Percentiles rank a stretch among this genome's conserved stretches.
These are phyloP conservation scores for Arenaria interpres DNA, from an alignment of 2,113 vertebrate species.

Conservation along the genomic window DNA sequence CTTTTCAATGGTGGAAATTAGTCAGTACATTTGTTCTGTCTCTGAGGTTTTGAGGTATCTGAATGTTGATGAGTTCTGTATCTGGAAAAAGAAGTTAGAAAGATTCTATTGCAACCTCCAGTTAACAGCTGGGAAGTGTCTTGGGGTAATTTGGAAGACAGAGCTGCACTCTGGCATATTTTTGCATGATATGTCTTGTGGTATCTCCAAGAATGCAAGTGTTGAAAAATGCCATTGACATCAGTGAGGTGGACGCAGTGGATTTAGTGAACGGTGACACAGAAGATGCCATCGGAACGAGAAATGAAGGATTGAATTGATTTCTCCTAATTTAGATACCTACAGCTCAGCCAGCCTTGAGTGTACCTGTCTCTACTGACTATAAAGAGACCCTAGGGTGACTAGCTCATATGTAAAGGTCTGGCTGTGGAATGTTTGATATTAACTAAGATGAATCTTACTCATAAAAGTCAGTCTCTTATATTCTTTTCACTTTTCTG, in stretches of 20 bases:
- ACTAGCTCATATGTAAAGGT: not conserved
- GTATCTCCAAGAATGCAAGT: not conserved
- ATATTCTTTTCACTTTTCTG: not conserved
- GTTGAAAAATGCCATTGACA: not conserved
- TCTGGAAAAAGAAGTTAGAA: not conserved
- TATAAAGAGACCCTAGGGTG: not conserved
- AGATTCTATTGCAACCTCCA: not conserved
- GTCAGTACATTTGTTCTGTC: not conserved
- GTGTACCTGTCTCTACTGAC: not conserved
- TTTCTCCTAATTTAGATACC: constrained; percentile 18
- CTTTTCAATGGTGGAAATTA: not conserved
- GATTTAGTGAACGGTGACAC: not conserved
- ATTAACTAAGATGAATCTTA: not conserved
- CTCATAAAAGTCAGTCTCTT: not conserved
- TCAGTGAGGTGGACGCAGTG: not conserved
- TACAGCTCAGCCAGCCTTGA: not conserved
- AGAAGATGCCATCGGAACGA: not conserved
- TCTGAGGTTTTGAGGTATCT: not conserved
- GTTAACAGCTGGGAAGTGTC: not conserved
- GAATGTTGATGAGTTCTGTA: not conserved
- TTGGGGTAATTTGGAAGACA: not conserved
- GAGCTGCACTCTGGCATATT: not conserved
- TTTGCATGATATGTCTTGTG: not conserved
- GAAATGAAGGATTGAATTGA: not conserved
- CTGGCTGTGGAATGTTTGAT: not conserved